Evolutionary conservation across 2,113 vertebrate species (phyloP), one percentile per base, ranked within the genome.

Genomic region (Falco punctatus): DNA sequence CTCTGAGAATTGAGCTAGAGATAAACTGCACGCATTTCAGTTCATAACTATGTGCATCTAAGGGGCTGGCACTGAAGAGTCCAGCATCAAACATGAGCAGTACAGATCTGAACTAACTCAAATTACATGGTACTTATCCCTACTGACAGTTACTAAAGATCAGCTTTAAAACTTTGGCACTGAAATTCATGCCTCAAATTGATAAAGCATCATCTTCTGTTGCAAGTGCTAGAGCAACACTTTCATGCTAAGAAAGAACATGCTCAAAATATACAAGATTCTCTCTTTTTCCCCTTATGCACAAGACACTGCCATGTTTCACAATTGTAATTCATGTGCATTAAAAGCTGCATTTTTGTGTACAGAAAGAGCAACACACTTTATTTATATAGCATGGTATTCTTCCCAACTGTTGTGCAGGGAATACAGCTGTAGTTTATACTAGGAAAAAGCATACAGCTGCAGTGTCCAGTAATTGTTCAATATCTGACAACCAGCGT

Each of bases 11-110:
- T 4, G 32, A 91, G 46, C 54, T 46, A 51, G 33, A 89, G 51
- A 74, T 19, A 14, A 82, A 35, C 54, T 14, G 11, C 4, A 15
- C 1, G 6, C 58, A 27, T 44, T 59, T 42, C 74, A n/a, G 54
- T 42, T 58, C 2, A 0, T 23, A 81, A 52, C 49, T 17, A 1
- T 9, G 28, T 21, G 48, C 2, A 0, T 44, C 57, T n/a, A 30
- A 81, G 32, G 49, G 15, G 33, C 67, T 83, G 69, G 57, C 78
- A 46, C 40, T 38, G 55, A 61, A 42, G 17, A n/a, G 24, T 9
- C 59, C 5, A 12, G 24, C 49, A 35, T 23, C 48, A 65, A 85
- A 88, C 46, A 38, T 0, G 0, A 77, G 48, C 48, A 75, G 21
- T 18, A 73, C 86, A 42, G 30, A 22, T 10, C 67, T 83, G 49